These are phyloP conservation scores for Proisotoma minuta DNA, from an alignment of 2,888 invertebrate species.

Conservation along the genomic window DNA sequence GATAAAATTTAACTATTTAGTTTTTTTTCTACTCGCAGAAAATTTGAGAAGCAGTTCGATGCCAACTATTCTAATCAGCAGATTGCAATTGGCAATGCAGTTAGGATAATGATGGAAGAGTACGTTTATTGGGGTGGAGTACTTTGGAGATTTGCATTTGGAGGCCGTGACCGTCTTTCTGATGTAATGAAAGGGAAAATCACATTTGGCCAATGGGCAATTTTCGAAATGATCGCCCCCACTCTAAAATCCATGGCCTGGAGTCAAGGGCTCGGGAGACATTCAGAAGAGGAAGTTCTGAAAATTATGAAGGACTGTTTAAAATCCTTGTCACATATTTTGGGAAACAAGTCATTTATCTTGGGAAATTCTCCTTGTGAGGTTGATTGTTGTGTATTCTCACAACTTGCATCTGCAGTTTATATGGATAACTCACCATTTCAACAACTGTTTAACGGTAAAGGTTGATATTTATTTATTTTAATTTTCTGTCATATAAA, in stretches of 20 bases:
- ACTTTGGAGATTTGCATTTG: constrained; percentile 25
- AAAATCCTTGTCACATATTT: constrained; percentile 28
- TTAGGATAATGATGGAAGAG: constrained; percentile 34
- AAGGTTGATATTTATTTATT: background rate
- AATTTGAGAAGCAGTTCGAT: constrained; percentile 25
- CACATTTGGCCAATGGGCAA: background rate
- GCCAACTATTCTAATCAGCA: constrained; percentile 16
- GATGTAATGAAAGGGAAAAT: constrained; percentile 6
- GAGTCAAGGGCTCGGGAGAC: constrained; percentile 42
- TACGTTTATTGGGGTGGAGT: constrained; percentile 27
- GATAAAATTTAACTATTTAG: background rate
- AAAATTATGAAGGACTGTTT: constrained; percentile 30
- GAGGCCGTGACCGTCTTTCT: constrained; percentile 11
- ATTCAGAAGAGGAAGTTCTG: constrained; percentile 32
- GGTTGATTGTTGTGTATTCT: constrained; percentile 52
- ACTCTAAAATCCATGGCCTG: constrained; percentile 8
- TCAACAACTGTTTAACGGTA: background rate
- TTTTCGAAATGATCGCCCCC: constrained; percentile 17
- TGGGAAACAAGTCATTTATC: constrained; percentile 38
- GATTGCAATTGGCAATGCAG: constrained; percentile 18
- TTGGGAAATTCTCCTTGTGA: constrained; percentile 41
- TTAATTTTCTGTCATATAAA: no score
- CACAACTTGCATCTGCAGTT: background rate
- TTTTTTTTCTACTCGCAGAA: constrained; percentile 13
- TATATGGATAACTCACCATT: constrained; percentile 7